Evolutionary conservation across 2,888 invertebrate genomes (phyloP).

Genomic region (Ametastegia equiseti): DNA sequence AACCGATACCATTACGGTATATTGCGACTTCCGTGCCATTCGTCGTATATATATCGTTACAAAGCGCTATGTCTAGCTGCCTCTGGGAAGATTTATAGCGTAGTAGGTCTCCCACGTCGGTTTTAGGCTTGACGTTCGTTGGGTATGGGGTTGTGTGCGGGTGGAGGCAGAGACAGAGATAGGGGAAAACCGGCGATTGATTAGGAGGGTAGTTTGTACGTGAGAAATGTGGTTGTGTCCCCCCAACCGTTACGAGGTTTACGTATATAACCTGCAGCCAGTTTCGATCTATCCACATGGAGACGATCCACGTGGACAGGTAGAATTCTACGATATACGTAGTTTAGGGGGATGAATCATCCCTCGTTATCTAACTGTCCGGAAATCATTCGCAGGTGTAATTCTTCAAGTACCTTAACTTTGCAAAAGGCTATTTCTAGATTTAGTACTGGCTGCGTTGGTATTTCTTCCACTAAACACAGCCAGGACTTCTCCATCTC

Average conservation of each 20-base stretch:
- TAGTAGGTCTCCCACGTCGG: conserved; percentile 65
- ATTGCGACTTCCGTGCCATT: background rate
- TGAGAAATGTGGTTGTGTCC: conserved; percentile 60
- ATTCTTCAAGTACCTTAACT: background rate
- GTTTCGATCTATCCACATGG: background rate
- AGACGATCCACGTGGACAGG: background rate
- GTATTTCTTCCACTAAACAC: too few species aligned
- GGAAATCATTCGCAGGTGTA: background rate
- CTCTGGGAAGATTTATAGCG: conserved; percentile 63
- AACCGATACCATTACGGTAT: background rate
- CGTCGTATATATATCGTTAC: background rate
- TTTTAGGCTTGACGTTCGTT: conserved; percentile 60
- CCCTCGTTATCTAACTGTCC: background rate
- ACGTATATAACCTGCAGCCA: background rate
- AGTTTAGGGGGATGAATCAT: background rate
- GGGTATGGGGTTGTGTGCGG: conserved; percentile 51
- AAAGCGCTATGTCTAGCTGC: conserved; percentile 30
- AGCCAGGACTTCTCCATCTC: too few species aligned
- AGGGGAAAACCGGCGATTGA: conserved; percentile 65
- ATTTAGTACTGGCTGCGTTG: too few species aligned
- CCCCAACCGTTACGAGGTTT: conserved; percentile 25
- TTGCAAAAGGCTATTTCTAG: too few species aligned
- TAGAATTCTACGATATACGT: background rate
- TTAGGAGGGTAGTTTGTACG: conserved; percentile 72
- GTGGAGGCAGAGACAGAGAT: conserved; percentile 40